Conservation (phyloP, 1,140 invertebrate species). For the Melipona quadrifasciata region DNA sequence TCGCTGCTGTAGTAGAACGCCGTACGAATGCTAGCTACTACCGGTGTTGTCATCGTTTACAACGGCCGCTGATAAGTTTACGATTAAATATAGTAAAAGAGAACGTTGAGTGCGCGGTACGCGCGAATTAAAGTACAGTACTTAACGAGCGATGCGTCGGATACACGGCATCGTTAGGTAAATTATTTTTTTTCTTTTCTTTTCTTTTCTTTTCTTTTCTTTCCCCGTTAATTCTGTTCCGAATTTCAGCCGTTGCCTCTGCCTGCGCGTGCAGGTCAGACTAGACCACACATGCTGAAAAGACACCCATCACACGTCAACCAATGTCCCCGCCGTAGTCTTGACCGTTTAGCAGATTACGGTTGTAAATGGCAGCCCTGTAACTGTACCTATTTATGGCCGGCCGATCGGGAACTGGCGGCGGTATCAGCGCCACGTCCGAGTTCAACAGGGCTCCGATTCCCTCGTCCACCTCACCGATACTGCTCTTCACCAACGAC, state of each 20-base stretch:
- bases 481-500: conserved; percentile 86
- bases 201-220: neutral
- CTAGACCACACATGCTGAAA: conserved; percentile 90
- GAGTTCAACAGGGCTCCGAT: conserved; percentile 71
- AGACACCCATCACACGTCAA: conserved; percentile 89
- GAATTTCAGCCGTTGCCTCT: conserved; percentile 60
- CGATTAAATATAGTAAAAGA: conserved; percentile 57
- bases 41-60: conserved; percentile 3
- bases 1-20: conserved; percentile 41
- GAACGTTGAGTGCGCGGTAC: conserved; percentile 53
- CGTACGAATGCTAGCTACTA: conserved; percentile 40
- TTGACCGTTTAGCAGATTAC: conserved; percentile 83
- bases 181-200: too few relatives aligned
- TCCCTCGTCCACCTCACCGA: conserved; percentile 90
- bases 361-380: conserved; percentile 87
- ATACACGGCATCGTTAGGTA: conserved; percentile 60
- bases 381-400: conserved; percentile 93
- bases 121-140: conserved; percentile 34
- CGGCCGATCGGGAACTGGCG: conserved; percentile 81
- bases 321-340: conserved; percentile 86
- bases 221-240: conserved; percentile 56
- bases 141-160: conserved; percentile 49
- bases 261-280: conserved; percentile 66
- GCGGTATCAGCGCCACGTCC: conserved; percentile 77
- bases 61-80: conserved; percentile 43